Evolutionary conservation across 2,797 vertebrate species (phyloP).

Genomic region (Spatula versicolor): DNA sequence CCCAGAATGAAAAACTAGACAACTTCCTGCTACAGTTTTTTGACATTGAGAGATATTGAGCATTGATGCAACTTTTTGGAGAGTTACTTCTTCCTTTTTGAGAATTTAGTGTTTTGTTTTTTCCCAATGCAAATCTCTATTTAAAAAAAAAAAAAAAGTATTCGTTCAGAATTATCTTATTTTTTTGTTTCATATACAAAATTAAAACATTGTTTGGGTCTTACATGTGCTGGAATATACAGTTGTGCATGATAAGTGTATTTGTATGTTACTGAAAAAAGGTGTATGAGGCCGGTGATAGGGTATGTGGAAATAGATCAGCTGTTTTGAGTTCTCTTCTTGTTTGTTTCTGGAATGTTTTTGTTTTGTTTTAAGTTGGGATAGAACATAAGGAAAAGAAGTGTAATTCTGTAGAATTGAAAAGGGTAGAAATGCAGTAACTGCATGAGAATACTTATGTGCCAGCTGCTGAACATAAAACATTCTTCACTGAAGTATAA

Average conservation of each 20-base stretch:
- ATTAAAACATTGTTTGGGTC: neutral
- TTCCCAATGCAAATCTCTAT: neutral
- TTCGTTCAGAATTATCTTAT: neutral
- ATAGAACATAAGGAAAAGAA: neutral
- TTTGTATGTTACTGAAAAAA: neutral
- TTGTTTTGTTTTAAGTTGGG: neutral
- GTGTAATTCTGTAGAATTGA: neutral
- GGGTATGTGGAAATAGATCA: neutral
- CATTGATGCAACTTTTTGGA: neutral
- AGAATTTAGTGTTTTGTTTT: neutral
- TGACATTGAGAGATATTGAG: neutral
- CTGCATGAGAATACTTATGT: neutral
- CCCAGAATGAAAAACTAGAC: neutral
- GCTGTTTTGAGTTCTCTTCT: neutral
- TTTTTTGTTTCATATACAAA: neutral
- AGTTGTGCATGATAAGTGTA: neutral
- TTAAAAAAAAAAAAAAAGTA: neutral
- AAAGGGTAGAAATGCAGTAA: neutral
- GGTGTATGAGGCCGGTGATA: neutral
- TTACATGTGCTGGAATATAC: neutral
- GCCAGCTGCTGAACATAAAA: conserved; percentile 62
- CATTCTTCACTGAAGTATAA: conserved; percentile 42
- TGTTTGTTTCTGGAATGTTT: neutral
- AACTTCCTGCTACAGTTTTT: neutral
- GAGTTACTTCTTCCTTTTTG: neutral